Evolutionary conservation across 2,113 vertebrate genomes (phyloP).

Genomic region (Esox niger): DNA sequence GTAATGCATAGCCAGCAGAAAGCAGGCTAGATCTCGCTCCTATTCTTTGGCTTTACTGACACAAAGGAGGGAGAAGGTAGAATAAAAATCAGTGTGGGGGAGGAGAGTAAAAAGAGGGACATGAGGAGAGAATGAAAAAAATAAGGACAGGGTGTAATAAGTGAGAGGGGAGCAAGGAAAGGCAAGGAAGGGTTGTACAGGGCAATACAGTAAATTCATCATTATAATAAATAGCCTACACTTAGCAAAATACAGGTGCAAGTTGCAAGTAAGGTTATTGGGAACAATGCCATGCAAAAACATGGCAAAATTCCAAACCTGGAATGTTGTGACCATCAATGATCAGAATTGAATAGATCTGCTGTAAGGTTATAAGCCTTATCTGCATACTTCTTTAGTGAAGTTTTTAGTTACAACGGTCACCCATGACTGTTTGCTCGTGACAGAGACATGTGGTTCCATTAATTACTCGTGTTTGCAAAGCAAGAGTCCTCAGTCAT

Average conservation of each 20-base stretch:
- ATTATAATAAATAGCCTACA: slow-evolving; percentile 26
- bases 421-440: too few relatives aligned
- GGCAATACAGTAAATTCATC: background rate
- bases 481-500: too few relatives aligned
- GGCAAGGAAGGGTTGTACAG: slow-evolving; percentile 39
- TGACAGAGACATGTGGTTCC: too few relatives aligned
- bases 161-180: slow-evolving; percentile 42
- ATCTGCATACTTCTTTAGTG: too few relatives aligned
- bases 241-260: background rate
- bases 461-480: too few relatives aligned
- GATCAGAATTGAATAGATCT: too few relatives aligned
- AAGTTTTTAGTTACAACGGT: too few relatives aligned
- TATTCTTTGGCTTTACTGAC: slow-evolving; percentile 59
- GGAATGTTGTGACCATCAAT: too few relatives aligned
- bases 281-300: too few relatives aligned
- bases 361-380: too few relatives aligned
- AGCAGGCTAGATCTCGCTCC: slow-evolving; percentile 47
- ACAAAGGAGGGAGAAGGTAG: slow-evolving; percentile 53
- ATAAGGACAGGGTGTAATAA: slow-evolving; percentile 2
- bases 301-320: too few relatives aligned
- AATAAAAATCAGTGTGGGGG: slow-evolving; percentile 59
- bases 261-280: too few relatives aligned
- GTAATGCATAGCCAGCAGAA: slow-evolving; percentile 77
- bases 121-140: slow-evolving; percentile 25
- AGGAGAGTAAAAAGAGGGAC: slow-evolving; percentile 31